A percentile compares a stretch with the other conserved stretches of the same genome.
Evolutionary conservation across 2,888 invertebrate genomes (phyloP).

Genomic region (Melipona beecheii): DNA sequence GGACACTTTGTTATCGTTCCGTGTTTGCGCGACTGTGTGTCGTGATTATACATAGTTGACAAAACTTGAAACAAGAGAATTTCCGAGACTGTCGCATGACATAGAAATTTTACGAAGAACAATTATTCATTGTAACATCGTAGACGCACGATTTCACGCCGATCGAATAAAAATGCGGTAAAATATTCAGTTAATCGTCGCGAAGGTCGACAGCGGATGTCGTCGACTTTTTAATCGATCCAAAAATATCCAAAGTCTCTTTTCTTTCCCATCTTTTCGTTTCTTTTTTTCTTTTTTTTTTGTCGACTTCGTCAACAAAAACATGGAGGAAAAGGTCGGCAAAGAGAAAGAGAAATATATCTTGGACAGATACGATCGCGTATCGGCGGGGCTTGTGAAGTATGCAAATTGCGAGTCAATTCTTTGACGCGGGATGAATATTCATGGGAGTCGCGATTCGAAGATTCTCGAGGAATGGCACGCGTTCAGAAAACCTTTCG

Average conservation of each 20-base stretch:
- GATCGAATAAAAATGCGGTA: slow-evolving; percentile 23
- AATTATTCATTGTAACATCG: too few relatives aligned
- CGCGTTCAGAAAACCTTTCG: not conserved
- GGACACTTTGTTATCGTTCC: not conserved
- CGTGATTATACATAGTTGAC: too few relatives aligned
- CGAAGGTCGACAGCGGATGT: not conserved
- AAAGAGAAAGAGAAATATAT: not conserved
- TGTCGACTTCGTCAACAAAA: not conserved
- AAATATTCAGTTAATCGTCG: slow-evolving; percentile 26
- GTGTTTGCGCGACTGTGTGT: too few relatives aligned
- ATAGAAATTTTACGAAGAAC: too few relatives aligned
- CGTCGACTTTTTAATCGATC: slow-evolving; percentile 5
- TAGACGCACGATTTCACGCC: not conserved
- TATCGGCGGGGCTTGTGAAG: not conserved
- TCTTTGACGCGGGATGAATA: slow-evolving; percentile 33
- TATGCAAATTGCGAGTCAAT: slow-evolving; percentile 42
- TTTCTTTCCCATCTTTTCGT: too few relatives aligned
- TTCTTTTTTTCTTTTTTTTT: too few relatives aligned
- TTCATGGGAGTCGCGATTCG: slow-evolving; percentile 12
- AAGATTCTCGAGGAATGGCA: slow-evolving; percentile 2
- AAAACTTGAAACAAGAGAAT: too few relatives aligned
- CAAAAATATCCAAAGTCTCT: slow-evolving; percentile 15
- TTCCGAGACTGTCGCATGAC: too few relatives aligned
- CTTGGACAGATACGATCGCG: slow-evolving; percentile 16
- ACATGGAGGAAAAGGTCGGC: not conserved